Evolutionary conservation across 2,888 invertebrate species (phyloP).

Genomic region (Alitta virens): DNA sequence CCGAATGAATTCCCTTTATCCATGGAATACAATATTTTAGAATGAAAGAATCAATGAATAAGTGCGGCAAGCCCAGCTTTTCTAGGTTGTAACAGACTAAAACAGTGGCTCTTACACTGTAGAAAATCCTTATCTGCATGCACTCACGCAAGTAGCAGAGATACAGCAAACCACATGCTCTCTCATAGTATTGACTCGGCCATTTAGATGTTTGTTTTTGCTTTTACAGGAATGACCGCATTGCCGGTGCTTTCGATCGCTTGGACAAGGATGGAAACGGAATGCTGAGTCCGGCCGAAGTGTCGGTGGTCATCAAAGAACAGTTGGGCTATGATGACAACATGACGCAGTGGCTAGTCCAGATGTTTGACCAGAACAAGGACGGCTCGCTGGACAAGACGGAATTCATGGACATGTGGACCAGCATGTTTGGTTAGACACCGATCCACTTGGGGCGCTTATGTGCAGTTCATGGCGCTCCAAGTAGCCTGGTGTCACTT

Average conservation of each 20-base stretch:
- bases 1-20: too few relatives aligned
- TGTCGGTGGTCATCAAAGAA: conserved; percentile 28
- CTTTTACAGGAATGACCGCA: conserved; percentile 27
- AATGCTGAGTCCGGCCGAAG: conserved; percentile 32
- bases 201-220: neutral
- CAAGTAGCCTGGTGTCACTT: too few relatives aligned
- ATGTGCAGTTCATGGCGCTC: too few relatives aligned
- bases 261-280: conserved; percentile 33
- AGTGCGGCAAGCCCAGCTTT: too few relatives aligned
- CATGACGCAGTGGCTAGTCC: conserved; percentile 25
- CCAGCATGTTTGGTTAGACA: conserved; percentile 30
- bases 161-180: too few relatives aligned
- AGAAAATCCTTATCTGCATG: too few relatives aligned
- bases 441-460: neutral
- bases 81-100: too few relatives aligned
- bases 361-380: conserved; percentile 34
- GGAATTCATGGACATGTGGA: conserved; percentile 34
- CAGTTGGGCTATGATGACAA: conserved; percentile 29
- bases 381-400: conserved; percentile 32
- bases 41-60: too few relatives aligned
- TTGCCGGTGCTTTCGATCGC: conserved; percentile 27
- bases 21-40: too few relatives aligned
- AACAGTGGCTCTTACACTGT: too few relatives aligned
- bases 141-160: too few relatives aligned
- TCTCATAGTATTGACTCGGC: too few relatives aligned